These are phyloP conservation scores for Apantesis nais DNA, from an alignment of 2,888 invertebrate species.

Conservation along the genomic window DNA sequence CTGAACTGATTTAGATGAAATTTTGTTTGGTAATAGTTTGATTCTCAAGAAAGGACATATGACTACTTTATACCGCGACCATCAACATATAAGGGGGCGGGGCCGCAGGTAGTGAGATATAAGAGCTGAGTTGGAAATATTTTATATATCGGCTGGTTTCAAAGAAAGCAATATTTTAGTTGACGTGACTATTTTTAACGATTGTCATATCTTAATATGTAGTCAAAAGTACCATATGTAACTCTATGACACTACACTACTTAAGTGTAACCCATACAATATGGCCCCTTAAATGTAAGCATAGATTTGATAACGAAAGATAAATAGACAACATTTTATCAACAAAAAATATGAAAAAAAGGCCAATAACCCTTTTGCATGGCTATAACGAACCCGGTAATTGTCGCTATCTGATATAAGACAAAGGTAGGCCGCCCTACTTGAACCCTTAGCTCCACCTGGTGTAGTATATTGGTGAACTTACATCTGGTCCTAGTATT, in stretches of 20 bases:
- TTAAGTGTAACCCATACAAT: not conserved
- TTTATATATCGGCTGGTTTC: too few species aligned
- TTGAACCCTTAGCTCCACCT: conserved; percentile 32
- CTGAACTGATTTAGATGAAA: too few species aligned
- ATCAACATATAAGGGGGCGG: too few species aligned
- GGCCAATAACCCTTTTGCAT: conserved; percentile 57
- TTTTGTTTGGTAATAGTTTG: too few species aligned
- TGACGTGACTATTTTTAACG: too few species aligned
- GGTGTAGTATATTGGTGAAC: conserved; percentile 32
- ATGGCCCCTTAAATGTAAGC: not conserved
- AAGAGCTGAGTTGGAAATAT: too few species aligned
- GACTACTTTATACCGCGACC: too few species aligned
- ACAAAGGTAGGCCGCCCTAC: conserved; percentile 60
- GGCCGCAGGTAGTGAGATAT: too few species aligned
- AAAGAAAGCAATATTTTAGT: too few species aligned
- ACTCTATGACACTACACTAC: not conserved
- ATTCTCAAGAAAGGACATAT: too few species aligned
- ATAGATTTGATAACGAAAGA: conserved; percentile 5
- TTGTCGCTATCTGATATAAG: conserved; percentile 71
- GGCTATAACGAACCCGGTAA: conserved; percentile 60
- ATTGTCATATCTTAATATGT: too few species aligned
- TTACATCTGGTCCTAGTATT: conserved; percentile 38
- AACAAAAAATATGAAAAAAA: conserved; percentile 8
- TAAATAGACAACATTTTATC: conserved; percentile 7
- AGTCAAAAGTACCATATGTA: not conserved